Conservation (phyloP, 1,140 invertebrate species). For the Lucilia cuprina region DNA sequence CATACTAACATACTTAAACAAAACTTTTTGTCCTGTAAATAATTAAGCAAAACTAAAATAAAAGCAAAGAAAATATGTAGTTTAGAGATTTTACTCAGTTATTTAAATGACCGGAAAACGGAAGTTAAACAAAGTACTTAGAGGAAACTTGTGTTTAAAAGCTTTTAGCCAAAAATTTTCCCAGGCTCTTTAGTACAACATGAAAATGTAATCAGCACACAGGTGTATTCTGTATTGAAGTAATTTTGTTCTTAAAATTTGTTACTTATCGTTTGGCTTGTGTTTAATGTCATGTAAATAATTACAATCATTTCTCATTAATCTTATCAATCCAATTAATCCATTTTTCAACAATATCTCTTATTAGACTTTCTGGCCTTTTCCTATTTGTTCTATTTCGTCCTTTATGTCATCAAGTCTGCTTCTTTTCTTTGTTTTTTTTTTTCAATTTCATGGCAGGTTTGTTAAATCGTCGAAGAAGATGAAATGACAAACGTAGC, state of each 20-base stretch:
- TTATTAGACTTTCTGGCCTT: neutral
- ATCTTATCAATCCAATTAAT: constrained; percentile 35
- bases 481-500: neutral
- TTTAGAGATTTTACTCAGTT: neutral
- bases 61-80: neutral
- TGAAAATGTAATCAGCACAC: no score
- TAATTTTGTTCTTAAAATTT: neutral
- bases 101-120: neutral
- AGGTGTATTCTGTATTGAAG: neutral
- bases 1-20: no score
- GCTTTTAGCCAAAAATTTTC: neutral
- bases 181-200: neutral
- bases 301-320: constrained; percentile 27
- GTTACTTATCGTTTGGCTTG: neutral
- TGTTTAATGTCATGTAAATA: constrained; percentile 32
- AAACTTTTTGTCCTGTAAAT: neutral
- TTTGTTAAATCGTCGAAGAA: neutral
- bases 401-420: constrained; percentile 23
- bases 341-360: neutral
- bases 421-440: neutral
- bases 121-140: neutral
- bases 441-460: constrained; percentile 17
- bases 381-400: neutral
- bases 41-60: neutral
- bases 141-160: neutral